Evolutionary conservation across 2,113 vertebrate genomes (phyloP).

Genomic region (Zosterops borbonicus): DNA sequence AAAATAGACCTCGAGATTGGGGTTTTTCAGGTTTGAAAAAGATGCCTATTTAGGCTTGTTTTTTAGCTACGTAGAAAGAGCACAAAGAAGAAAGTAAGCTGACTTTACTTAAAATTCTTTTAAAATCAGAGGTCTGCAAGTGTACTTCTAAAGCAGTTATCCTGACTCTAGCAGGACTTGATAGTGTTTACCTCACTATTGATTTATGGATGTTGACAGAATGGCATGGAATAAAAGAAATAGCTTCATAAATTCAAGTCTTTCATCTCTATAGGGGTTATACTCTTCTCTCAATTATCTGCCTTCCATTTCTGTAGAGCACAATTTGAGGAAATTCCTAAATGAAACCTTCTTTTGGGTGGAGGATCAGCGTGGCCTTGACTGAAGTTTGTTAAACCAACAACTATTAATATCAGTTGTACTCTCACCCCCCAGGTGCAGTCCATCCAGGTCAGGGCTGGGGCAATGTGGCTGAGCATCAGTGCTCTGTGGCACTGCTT

Average conservation of each 20-base stretch:
- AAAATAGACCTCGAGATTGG: background rate
- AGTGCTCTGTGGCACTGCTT: background rate
- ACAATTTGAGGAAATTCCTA: background rate
- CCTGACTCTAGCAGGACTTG: background rate
- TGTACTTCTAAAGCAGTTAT: background rate
- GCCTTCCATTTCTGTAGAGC: background rate
- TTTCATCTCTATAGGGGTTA: background rate
- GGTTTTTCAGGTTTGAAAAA: background rate
- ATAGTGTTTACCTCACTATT: background rate
- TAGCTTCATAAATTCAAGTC: background rate
- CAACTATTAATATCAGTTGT: background rate
- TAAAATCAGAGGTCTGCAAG: background rate
- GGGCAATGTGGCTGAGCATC: background rate
- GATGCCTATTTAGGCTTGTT: background rate
- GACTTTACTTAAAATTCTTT: background rate
- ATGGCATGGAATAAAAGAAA: background rate
- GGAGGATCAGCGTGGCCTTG: background rate
- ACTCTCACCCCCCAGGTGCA: background rate
- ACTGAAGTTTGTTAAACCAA: slow-evolving; percentile 33
- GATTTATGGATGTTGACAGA: background rate
- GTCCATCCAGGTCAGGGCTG: background rate
- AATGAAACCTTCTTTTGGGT: background rate
- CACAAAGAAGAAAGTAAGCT: background rate
- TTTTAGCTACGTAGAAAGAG: background rate
- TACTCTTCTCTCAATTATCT: background rate